Percentiles rank a stretch among this genome's conserved stretches.
phyloP scores from a whole-genome alignment of 2,113 vertebrate species.

The Ia io region DNA sequence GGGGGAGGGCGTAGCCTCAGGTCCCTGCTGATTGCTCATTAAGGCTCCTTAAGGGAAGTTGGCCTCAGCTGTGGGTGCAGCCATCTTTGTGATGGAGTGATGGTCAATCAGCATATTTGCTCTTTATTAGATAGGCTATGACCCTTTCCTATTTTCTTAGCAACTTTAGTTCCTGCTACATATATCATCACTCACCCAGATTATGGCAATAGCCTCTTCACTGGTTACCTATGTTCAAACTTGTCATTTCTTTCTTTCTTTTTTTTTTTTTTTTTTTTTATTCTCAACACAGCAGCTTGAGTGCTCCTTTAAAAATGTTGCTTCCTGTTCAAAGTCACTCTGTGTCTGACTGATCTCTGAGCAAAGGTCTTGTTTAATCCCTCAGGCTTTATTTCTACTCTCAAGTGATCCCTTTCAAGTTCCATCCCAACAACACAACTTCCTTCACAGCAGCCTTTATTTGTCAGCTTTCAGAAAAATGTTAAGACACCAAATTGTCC shows the following conservation, averaged over 20 bases:
- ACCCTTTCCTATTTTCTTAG: background rate
- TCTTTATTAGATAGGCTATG: background rate
- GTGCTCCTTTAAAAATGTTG: background rate
- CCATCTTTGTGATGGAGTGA: too few relatives aligned
- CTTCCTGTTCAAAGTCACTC: background rate
- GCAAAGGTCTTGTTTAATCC: background rate
- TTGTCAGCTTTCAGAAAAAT: constrained; percentile 14
- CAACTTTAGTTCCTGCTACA: background rate
- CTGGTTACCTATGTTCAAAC: background rate
- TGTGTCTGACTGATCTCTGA: background rate
- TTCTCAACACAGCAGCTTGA: background rate
- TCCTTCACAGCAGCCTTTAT: background rate
- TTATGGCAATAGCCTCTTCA: background rate
- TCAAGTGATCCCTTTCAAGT: background rate
- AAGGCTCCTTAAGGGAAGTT: too few relatives aligned
- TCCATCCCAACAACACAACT: background rate
- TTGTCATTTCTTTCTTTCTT: background rate
- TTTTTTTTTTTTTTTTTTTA: background rate
- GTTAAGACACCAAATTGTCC: background rate
- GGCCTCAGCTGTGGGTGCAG: too few relatives aligned
- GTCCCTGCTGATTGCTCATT: too few relatives aligned
- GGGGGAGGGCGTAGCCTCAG: too few relatives aligned
- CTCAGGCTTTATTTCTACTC: background rate
- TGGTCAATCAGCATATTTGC: too few relatives aligned
- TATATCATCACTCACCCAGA: background rate